Conservation (phyloP, 2,797 vertebrate genomes). For the Myioborus melanocephalus region DNA sequence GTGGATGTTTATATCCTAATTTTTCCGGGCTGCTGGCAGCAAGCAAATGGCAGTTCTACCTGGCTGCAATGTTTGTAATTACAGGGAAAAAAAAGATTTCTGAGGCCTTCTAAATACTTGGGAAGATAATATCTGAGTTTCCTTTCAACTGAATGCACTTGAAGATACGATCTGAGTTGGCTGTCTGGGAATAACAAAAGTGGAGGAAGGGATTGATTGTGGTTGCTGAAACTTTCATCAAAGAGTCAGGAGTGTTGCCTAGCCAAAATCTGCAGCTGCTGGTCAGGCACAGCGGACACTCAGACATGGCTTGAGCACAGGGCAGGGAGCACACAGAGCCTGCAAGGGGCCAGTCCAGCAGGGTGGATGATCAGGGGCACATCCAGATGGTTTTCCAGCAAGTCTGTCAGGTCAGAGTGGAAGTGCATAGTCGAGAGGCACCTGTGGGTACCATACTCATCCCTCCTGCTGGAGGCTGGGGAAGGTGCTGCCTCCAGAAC, state of each 20-base stretch:
- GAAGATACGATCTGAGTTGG: conserved; percentile 36
- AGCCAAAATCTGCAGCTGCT: background rate
- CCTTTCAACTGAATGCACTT: conserved; percentile 47
- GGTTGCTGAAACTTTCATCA: conserved; percentile 31
- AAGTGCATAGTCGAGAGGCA: rapidly evolving
- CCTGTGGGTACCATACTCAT: background rate
- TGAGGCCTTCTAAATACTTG: conserved; percentile 37
- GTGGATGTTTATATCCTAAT: background rate
- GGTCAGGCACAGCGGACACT: rapidly evolving
- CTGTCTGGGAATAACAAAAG: conserved; percentile 34
- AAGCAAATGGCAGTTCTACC: background rate
- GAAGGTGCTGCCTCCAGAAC: background rate
- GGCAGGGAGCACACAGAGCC: background rate
- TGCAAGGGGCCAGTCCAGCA: background rate
- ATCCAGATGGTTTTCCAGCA: background rate
- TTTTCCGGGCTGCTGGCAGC: background rate
- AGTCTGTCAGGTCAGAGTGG: background rate
- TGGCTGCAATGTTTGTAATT: background rate
- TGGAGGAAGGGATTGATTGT: conserved; percentile 34
- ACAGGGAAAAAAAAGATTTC: background rate
- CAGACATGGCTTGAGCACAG: rapidly evolving
- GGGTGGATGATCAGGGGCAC: background rate
- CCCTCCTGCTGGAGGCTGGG: background rate
- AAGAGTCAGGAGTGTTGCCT: background rate
- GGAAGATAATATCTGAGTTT: conserved; percentile 42